These are phyloP conservation scores for Hyalella azteca DNA, from an alignment of 2,888 invertebrate genomes.

Conservation along the genomic window DNA sequence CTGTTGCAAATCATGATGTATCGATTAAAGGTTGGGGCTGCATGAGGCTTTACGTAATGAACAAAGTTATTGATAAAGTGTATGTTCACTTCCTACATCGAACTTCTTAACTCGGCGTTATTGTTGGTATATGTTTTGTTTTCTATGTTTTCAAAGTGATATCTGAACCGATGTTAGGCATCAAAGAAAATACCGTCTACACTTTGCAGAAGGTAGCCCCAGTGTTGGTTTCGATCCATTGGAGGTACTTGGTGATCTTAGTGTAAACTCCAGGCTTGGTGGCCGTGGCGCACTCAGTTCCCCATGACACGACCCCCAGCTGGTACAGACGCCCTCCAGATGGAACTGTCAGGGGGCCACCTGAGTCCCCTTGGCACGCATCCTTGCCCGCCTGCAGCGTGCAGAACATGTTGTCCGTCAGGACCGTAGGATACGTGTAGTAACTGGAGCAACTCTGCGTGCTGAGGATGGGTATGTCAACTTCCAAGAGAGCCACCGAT, in stretches of 20 bases:
- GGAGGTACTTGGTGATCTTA: conserved; percentile 41
- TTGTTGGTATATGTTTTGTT: too few species aligned
- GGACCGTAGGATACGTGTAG: background rate
- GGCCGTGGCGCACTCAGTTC: conserved; percentile 43
- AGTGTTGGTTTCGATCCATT: conserved; percentile 45
- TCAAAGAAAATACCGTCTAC: background rate
- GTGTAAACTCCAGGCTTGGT: conserved; percentile 48
- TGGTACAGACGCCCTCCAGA: conserved; percentile 22
- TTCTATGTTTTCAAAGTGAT: too few species aligned
- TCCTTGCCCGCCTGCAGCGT: conserved; percentile 41
- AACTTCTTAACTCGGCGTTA: too few species aligned
- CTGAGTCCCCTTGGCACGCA: conserved; percentile 54
- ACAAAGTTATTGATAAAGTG: too few species aligned
- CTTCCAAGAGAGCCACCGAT: conserved; percentile 23
- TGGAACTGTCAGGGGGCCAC: conserved; percentile 48
- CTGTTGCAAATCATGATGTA: too few species aligned
- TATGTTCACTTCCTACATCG: too few species aligned
- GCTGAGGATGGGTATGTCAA: conserved; percentile 29
- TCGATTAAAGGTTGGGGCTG: too few species aligned
- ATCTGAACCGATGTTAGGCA: too few species aligned
- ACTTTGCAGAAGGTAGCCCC: conserved; percentile 3
- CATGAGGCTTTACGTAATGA: too few species aligned
- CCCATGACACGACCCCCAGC: conserved; percentile 44
- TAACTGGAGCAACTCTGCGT: background rate
- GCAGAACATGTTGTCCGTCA: conserved; percentile 48